Evolutionary conservation across 1,140 invertebrate species (phyloP), one percentile per base, ranked within the genome.

Genomic region (Alviniconcha marisindica): DNA sequence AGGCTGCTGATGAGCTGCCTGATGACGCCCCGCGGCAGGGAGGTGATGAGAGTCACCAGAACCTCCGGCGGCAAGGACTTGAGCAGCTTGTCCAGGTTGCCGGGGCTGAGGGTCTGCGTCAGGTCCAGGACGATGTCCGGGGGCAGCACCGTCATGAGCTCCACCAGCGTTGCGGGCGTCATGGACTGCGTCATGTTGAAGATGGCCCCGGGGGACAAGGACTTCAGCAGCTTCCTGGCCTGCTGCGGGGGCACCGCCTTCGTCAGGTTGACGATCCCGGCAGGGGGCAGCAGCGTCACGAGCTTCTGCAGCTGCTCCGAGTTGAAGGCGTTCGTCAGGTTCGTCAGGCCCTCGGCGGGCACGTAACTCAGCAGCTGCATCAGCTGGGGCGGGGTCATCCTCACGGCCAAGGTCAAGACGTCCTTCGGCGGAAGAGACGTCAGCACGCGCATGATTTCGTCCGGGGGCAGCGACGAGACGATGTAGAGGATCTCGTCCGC

Each of bases 371-470:
- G 78, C 60, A 80, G 40, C 56, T 66, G 36, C 56, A 80, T 66
- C 56, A 80, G 56, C 78, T 80, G 78, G 15, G 56, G 21, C 56
- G 28, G 56, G 15, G 78, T 60, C 78, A 80, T 63, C 2, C 56
- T 40, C 1, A 2, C 15, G n/a, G 78, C 78, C 38, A 80, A 40
- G 18, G 1, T n/a, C 40, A 80, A 60, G 1, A 80, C 78, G 38
- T 80, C 78, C 1, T 69, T 44, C 7, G 56, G 36, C 36, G 78
- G 78, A 15, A 80, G 36, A 7, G 78, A 63, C 24, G 60, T 66
- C 56, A 80, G 78, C 78, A 80, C 78, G 40, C 78, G 78, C 78
- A 80, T 80, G 54, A 80, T 80, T 38, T 80, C 78, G 1, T 66
- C 56, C 12, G 51, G 51, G 0, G 56, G 56, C 36, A 80, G 40